Evolutionary conservation across 92 coral and sea anemone species (phyloP).

Genomic region (Phenganax subtilis): DNA sequence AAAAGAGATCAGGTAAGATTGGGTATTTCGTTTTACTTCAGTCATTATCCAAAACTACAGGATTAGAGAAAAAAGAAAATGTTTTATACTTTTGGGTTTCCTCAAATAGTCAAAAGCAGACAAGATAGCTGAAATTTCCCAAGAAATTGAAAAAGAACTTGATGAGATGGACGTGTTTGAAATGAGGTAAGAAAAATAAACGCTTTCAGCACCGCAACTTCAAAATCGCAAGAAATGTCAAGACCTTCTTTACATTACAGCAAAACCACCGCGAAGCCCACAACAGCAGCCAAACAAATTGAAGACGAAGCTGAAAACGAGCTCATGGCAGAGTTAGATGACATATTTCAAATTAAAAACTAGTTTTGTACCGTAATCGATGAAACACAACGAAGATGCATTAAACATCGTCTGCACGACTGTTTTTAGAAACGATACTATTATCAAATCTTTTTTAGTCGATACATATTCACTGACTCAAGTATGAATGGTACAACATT

Average conservation of each 20-base stretch:
- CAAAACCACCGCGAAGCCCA: background rate
- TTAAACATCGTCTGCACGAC: too few relatives aligned
- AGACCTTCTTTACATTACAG: background rate
- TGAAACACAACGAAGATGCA: background rate
- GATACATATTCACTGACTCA: too few relatives aligned
- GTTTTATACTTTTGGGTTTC: background rate
- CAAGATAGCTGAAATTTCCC: background rate
- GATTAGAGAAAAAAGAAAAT: too few relatives aligned
- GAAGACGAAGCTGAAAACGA: background rate
- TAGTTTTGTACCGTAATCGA: background rate
- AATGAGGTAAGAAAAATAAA: background rate
- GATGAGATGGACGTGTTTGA: constrained; percentile 9
- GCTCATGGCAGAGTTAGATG: constrained; percentile 15
- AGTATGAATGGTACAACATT: background rate
- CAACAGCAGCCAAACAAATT: background rate
- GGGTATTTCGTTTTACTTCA: too few relatives aligned
- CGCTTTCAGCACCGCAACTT: too few relatives aligned
- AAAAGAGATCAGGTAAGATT: background rate
- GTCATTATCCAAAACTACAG: too few relatives aligned
- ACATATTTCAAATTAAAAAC: background rate
- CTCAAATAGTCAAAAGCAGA: background rate
- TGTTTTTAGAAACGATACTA: too few relatives aligned
- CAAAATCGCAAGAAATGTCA: background rate
- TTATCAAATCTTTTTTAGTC: background rate
- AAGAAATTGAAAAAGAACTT: constrained; percentile 29